Conservation (phyloP, 1,140 invertebrate species). For the Habropoda laboriosa region DNA sequence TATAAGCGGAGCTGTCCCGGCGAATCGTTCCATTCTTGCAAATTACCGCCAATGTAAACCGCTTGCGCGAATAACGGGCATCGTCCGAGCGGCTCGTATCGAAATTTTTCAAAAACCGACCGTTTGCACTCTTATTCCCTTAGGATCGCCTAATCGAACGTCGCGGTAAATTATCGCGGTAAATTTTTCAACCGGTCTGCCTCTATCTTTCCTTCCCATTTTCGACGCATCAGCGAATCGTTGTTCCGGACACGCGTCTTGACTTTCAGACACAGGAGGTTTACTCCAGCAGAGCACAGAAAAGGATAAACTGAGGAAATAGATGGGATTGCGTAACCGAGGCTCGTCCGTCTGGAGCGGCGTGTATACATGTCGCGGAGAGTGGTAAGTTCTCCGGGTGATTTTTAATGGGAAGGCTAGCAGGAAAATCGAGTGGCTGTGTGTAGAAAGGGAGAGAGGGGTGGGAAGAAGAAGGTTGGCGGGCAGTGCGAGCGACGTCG, state of each 20-base stretch:
- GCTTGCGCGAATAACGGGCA: constrained; percentile 50
- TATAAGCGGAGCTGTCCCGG: constrained; percentile 62
- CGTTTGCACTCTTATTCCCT: not conserved
- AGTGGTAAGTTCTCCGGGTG: no score
- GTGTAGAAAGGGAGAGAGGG: not conserved
- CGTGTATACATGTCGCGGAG: no score
- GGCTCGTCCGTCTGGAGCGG: no score
- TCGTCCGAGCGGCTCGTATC: not conserved
- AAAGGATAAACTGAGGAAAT: not conserved
- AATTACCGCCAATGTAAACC: constrained; percentile 55
- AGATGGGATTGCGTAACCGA: no score
- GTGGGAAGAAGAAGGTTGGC: not conserved
- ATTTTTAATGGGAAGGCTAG: no score
- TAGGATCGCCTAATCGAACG: not conserved
- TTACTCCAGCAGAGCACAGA: no score
- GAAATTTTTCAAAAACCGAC: constrained; percentile 16
- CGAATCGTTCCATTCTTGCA: constrained; percentile 62
- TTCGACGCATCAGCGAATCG: no score
- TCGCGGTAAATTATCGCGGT: no score
- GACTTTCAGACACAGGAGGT: no score
- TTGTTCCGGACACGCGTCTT: no score
- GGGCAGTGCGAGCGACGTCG: constrained; percentile 12
- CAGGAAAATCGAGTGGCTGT: no score
- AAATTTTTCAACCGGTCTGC: not conserved
- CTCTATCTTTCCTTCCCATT: no score